These are phyloP conservation scores for Ibidorhyncha struthersii DNA, from an alignment of 2,113 vertebrate species.

Conservation along the genomic window DNA sequence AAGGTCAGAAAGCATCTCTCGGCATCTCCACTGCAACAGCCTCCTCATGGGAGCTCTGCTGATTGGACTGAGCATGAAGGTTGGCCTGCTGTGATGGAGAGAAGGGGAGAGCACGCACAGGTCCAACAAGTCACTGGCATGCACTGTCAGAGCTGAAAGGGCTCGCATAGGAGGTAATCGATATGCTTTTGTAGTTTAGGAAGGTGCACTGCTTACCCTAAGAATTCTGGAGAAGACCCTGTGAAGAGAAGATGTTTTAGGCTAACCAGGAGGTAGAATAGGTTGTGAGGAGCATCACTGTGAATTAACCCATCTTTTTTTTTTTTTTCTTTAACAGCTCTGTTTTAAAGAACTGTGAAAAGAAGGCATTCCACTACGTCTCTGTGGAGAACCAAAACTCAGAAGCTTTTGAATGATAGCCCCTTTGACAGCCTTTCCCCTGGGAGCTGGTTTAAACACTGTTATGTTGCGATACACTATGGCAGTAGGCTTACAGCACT, in stretches of 20 bases:
- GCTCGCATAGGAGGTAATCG: fast-evolving
- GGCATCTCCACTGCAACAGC: neutral
- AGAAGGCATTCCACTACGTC: neutral
- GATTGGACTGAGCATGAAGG: neutral
- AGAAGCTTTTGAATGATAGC: neutral
- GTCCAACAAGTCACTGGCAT: neutral
- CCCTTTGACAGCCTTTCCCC: neutral
- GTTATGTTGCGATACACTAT: neutral
- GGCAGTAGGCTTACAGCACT: neutral
- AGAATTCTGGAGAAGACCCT: neutral
- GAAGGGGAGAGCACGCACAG: neutral
- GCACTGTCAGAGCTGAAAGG: neutral
- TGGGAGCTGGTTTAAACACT: neutral
- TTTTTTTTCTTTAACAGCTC: neutral
- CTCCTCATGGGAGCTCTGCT: neutral
- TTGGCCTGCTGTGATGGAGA: neutral
- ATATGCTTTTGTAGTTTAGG: neutral
- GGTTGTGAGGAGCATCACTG: neutral
- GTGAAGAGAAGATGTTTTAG: neutral
- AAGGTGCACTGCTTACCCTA: neutral
- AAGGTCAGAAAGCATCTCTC: neutral
- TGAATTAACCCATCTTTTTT: neutral
- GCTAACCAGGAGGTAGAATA: neutral
- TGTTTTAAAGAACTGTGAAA: neutral
- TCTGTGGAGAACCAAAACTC: neutral